These are phyloP conservation scores for Lacanobia wlatinum DNA, from an alignment of 2,888 invertebrate species.

Conservation along the genomic window DNA sequence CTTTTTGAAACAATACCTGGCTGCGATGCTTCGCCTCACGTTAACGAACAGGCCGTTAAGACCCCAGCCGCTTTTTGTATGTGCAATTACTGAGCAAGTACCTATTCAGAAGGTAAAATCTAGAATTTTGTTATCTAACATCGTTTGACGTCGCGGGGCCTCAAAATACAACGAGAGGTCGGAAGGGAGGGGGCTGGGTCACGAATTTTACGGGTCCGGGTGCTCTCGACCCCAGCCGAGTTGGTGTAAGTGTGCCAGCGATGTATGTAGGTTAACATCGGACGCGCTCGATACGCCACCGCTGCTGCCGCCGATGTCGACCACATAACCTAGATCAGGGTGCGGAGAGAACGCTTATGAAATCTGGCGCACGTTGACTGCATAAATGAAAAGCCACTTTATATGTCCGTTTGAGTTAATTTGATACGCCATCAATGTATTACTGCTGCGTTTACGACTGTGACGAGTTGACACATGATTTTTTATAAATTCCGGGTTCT, in stretches of 20 bases:
- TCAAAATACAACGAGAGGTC: conserved; percentile 75
- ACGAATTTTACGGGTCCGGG: conserved; percentile 86
- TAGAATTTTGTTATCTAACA: conserved; percentile 77
- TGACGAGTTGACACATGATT: conserved; percentile 33
- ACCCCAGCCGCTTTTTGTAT: conserved; percentile 20
- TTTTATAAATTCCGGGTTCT: conserved; percentile 28
- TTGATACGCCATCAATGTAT: conserved; percentile 66
- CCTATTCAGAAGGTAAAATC: conserved; percentile 67
- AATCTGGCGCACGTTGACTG: conserved; percentile 89
- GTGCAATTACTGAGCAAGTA: conserved; percentile 23
- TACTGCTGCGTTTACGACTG: conserved; percentile 31
- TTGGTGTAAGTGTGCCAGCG: conserved; percentile 84
- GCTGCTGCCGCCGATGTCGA: conserved; percentile 86
- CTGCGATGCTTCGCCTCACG: neutral
- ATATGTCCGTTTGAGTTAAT: conserved; percentile 78
- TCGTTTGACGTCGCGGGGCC: conserved; percentile 72
- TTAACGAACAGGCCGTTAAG: conserved; percentile 12
- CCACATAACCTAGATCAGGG: conserved; percentile 91
- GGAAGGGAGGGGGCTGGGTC: conserved; percentile 80
- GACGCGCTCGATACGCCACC: conserved; percentile 90
- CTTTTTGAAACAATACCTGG: conserved; percentile 14
- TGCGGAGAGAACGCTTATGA: conserved; percentile 90
- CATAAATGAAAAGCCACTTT: conserved; percentile 85
- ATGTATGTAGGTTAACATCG: conserved; percentile 89
- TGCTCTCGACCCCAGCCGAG: conserved; percentile 85